A percentile compares a stretch with the other conserved stretches of the same genome.
These are phyloP conservation scores for Gymnoscopelus microlampas DNA, from an alignment of 2,797 vertebrate genomes.

Conservation along the genomic window DNA sequence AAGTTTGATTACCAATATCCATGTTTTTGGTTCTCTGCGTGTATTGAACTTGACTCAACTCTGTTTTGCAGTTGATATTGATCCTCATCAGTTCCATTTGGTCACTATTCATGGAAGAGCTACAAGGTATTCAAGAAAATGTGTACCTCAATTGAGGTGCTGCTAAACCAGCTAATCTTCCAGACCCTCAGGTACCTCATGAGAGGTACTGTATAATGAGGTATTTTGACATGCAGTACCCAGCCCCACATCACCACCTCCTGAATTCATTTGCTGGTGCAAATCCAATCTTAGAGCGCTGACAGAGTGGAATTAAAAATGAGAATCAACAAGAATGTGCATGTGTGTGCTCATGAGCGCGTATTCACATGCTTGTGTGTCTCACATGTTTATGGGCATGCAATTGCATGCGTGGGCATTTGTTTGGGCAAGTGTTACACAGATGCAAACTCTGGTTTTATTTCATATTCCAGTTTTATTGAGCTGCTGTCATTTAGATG, in stretches of 20 bases:
- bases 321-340: background rate
- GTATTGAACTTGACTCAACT: no score
- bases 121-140: background rate
- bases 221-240: conserved; percentile 65
- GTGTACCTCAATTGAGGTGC: conserved; percentile 44
- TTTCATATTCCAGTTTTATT: conserved; percentile 49
- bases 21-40: no score
- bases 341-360: no score
- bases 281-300: conserved; percentile 58
- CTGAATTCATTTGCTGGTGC: conserved; percentile 72
- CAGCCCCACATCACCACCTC: conserved; percentile 67
- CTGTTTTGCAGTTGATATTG: no score
- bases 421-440: background rate
- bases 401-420: no score
- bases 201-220: conserved; percentile 41
- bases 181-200: conserved; percentile 25
- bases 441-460: conserved; percentile 25
- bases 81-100: no score
- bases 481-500: conserved; percentile 41
- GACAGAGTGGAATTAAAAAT: conserved; percentile 53
- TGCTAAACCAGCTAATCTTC: conserved; percentile 42
- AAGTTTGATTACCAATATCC: no score
- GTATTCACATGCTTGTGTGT: no score
- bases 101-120: no score
- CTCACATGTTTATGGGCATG: no score